phyloP scores from a whole-genome alignment of 2,113 vertebrate species.

The Hypocryptadius cinnamomeus region DNA sequence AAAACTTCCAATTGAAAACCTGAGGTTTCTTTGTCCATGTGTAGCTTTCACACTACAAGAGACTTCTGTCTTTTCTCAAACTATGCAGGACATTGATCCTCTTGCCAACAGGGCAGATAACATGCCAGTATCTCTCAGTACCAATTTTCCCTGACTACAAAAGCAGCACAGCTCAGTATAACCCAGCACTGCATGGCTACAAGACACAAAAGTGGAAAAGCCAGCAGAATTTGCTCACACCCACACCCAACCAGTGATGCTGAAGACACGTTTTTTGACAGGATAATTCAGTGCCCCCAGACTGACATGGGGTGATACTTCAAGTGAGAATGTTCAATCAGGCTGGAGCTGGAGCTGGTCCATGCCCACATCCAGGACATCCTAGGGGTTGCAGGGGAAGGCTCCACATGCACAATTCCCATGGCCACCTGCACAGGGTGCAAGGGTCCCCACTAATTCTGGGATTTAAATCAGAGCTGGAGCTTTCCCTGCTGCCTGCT shows the following conservation, averaged over 20 bases:
- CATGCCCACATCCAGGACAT: background rate
- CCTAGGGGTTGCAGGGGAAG: accelerated
- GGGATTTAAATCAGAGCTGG: background rate
- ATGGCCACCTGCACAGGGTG: accelerated
- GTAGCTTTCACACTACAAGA: background rate
- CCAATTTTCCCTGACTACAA: background rate
- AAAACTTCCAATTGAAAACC: background rate
- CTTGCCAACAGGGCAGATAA: background rate
- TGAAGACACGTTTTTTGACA: background rate
- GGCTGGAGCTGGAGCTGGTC: background rate
- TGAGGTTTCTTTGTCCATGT: background rate
- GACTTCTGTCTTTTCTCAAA: background rate
- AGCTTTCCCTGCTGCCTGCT: background rate
- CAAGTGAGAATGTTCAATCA: background rate
- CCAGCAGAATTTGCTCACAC: background rate
- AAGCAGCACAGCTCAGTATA: background rate
- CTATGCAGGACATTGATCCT: background rate
- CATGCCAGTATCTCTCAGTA: background rate
- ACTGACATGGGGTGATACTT: background rate
- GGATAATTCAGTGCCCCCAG: background rate
- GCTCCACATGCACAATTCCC: accelerated
- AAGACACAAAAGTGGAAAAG: background rate
- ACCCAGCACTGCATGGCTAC: background rate
- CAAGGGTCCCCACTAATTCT: background rate
- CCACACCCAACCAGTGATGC: background rate